Evolutionary conservation across 1,140 invertebrate genomes (phyloP).

Genomic region (Carposina sasakii): DNA sequence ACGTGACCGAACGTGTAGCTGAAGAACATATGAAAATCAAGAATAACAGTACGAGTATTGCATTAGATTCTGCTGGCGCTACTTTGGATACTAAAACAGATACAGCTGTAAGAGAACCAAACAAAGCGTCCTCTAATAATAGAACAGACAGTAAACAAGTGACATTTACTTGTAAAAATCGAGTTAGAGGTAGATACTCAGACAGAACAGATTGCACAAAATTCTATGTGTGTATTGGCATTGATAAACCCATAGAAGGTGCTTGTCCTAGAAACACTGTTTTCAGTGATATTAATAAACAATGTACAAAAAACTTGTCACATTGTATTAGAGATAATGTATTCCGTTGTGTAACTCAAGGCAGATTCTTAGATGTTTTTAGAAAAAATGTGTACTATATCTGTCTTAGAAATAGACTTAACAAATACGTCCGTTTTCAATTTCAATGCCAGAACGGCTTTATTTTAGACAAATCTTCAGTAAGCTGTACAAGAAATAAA

Average conservation of each 20-base stretch:
- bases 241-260: constrained; percentile 31
- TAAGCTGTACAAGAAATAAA: constrained; percentile 25
- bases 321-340: constrained; percentile 54
- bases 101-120: too few relatives aligned
- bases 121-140: too few relatives aligned
- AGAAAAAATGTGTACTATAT: constrained; percentile 51
- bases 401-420: constrained; percentile 36
- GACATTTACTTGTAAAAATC: constrained; percentile 24
- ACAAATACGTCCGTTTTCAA: constrained; percentile 42
- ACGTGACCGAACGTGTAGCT: too few relatives aligned
- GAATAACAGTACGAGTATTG: too few relatives aligned
- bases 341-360: constrained; percentile 44
- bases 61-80: too few relatives aligned
- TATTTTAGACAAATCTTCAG: constrained; percentile 34
- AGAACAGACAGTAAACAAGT: too few relatives aligned
- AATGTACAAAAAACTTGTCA: constrained; percentile 57
- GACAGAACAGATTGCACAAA: constrained; percentile 49
- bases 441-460: constrained; percentile 52
- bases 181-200: constrained; percentile 40
- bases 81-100: too few relatives aligned
- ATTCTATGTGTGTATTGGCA: constrained; percentile 56
- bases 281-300: constrained; percentile 54
- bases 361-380: constrained; percentile 45
- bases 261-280: constrained; percentile 49
- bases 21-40: too few relatives aligned